Evolutionary conservation across 2,113 vertebrate species (phyloP).

Genomic region (Microcebus murinus): DNA sequence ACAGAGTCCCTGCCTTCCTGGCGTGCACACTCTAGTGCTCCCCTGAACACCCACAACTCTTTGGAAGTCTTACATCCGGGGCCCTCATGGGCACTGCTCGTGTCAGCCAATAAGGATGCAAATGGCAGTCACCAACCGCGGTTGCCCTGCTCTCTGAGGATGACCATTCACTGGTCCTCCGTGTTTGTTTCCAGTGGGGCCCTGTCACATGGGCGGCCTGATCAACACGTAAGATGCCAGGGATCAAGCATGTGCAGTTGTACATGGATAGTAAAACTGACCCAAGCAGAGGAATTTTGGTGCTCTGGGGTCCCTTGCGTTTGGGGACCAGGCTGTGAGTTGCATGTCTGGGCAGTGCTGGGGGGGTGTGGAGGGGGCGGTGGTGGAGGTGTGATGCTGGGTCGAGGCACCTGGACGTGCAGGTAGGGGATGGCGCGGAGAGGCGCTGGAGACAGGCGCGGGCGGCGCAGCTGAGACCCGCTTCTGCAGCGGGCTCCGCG

Average conservation of each 20-base stretch:
- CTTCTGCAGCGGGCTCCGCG: background rate
- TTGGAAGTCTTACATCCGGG: background rate
- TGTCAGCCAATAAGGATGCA: background rate
- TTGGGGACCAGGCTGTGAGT: background rate
- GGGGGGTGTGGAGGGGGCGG: background rate
- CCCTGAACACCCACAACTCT: too few relatives aligned
- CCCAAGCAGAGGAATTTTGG: background rate
- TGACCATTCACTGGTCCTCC: background rate
- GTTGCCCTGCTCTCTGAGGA: background rate
- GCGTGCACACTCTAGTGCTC: background rate
- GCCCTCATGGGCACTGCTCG: too few relatives aligned
- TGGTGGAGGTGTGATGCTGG: background rate
- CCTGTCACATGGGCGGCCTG: background rate
- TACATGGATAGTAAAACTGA: background rate
- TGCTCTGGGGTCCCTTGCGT: background rate
- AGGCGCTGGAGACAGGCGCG: background rate
- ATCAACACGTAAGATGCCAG: background rate
- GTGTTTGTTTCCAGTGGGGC: background rate
- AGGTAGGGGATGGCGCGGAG: background rate
- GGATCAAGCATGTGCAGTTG: background rate
- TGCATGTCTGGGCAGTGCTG: background rate
- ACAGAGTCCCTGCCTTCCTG: background rate
- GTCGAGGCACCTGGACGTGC: rapidly evolving
- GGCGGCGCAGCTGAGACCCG: too few relatives aligned
- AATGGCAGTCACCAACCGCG: background rate